phyloP scores from a whole-genome alignment of 2,797 vertebrate genomes.

The Aselliscus stoliczkanus region DNA sequence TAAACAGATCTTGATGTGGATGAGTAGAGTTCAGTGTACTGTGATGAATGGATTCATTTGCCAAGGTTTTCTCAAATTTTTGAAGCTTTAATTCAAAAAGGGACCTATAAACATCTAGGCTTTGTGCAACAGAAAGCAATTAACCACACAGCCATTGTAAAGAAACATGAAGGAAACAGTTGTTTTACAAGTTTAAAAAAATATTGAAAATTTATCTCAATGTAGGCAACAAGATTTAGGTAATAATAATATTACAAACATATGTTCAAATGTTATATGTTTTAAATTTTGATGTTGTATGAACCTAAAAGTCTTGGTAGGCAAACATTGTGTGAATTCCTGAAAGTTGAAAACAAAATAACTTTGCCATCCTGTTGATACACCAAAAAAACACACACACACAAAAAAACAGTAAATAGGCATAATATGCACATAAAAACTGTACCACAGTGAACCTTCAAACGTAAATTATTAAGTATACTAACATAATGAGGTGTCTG shows the following conservation, averaged over 20 bases:
- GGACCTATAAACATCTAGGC: neutral
- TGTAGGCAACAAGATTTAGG: neutral
- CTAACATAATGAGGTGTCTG: neutral
- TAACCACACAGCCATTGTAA: neutral
- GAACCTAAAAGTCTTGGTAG: neutral
- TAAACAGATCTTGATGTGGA: neutral
- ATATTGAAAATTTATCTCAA: neutral
- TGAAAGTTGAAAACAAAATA: slow-evolving; percentile 1
- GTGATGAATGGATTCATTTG: neutral
- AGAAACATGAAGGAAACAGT: neutral
- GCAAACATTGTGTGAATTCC: neutral
- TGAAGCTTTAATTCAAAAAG: neutral
- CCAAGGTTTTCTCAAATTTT: neutral
- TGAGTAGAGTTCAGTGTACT: neutral
- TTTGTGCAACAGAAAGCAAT: neutral
- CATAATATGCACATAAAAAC: neutral
- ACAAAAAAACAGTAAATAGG: neutral
- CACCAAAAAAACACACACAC: no score
- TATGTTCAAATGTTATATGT: neutral
- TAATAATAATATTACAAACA: neutral
- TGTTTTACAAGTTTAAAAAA: slow-evolving; percentile 1
- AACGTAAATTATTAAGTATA: neutral
- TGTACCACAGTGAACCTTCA: neutral
- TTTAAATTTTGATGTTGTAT: neutral
- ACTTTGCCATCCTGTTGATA: neutral